These are phyloP conservation scores for Tychaedon coryphoeus DNA, from an alignment of 2,113 vertebrate genomes.

Conservation along the genomic window DNA sequence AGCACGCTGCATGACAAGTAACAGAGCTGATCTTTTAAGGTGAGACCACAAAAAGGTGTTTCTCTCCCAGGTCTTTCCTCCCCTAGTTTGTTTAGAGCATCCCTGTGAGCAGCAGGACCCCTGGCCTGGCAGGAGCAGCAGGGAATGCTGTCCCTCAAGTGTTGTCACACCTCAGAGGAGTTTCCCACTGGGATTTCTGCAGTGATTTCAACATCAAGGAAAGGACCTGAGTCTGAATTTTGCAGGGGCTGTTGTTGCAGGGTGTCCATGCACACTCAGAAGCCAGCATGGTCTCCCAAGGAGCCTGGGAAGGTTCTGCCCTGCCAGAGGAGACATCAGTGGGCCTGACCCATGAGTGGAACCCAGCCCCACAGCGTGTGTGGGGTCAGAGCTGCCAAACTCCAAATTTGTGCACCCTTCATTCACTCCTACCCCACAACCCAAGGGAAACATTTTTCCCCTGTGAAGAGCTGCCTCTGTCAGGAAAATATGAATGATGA, in stretches of 20 bases:
- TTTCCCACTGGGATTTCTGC: neutral
- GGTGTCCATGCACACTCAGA: neutral
- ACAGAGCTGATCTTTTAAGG: neutral
- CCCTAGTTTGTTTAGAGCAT: neutral
- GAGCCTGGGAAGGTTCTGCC: neutral
- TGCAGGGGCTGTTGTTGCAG: neutral
- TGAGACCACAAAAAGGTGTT: neutral
- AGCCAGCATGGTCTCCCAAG: neutral
- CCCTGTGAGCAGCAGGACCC: neutral
- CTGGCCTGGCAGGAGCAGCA: neutral
- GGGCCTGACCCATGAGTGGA: fast-evolving
- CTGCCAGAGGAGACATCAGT: neutral
- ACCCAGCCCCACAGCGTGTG: no score
- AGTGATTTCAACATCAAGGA: neutral
- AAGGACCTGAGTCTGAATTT: neutral
- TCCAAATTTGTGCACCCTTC: neutral
- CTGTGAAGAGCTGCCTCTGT: neutral
- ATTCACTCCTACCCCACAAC: neutral
- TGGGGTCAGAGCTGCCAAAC: neutral
- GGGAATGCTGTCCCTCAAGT: neutral
- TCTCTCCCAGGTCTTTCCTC: neutral
- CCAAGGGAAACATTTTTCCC: neutral
- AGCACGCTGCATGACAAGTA: neutral
- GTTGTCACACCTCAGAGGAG: neutral
- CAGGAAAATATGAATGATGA: neutral